Conservation (phyloP, 2,888 invertebrate genomes). For the Habroteleia sp. region DNA sequence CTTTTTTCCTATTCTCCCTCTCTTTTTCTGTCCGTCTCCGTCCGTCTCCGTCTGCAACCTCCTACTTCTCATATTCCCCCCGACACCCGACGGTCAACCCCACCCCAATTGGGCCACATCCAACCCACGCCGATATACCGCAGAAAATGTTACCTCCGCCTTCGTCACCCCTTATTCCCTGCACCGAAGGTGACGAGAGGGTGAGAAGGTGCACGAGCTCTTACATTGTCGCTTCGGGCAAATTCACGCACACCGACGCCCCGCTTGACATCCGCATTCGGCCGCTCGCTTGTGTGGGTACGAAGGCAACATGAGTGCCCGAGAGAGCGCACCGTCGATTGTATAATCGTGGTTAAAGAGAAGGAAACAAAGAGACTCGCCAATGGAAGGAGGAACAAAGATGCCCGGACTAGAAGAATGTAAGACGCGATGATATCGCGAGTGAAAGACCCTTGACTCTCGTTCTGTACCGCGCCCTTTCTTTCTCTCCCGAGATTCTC, state of each 20-base stretch:
- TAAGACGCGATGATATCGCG: conserved; percentile 68
- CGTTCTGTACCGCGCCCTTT: conserved; percentile 63
- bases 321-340: conserved; percentile 67
- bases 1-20: conserved; percentile 61
- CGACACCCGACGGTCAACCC: conserved; percentile 48
- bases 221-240: conserved; percentile 71
- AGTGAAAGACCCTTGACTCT: conserved; percentile 67
- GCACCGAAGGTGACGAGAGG: conserved; percentile 61
- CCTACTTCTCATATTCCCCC: conserved; percentile 50
- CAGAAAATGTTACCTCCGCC: conserved; percentile 63
- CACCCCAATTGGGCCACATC: conserved; percentile 47
- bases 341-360: conserved; percentile 69
- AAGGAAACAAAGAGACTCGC: conserved; percentile 46
- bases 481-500: conserved; percentile 40
- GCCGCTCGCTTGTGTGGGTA: conserved; percentile 13
- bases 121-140: conserved; percentile 50
- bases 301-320: conserved; percentile 40
- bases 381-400: conserved; percentile 65
- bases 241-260: conserved; percentile 63
- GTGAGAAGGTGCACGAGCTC: conserved; percentile 68
- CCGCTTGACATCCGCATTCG: conserved; percentile 28
- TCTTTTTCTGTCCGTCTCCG: conserved; percentile 41
- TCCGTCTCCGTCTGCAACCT: conserved; percentile 45
- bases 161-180: conserved; percentile 58
- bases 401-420: conserved; percentile 55